phyloP scores from a whole-genome alignment of 2,113 vertebrate species.

The Dasyprocta punctata region DNA sequence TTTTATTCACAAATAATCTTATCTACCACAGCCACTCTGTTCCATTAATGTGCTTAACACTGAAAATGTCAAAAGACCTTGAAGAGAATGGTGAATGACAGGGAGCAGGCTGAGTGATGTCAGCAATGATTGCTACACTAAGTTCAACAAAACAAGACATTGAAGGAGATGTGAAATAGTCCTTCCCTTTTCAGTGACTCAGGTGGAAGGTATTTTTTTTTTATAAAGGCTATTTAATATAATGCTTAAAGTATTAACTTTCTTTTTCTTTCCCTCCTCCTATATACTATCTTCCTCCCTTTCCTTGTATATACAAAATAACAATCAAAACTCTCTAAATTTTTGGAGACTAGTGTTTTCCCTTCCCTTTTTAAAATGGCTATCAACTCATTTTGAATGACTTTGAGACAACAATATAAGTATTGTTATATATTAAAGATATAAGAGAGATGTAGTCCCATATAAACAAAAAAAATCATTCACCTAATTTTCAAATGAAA shows the following conservation, averaged over 20 bases:
- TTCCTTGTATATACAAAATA: neutral
- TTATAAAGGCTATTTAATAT: neutral
- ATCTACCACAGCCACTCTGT: neutral
- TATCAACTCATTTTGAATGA: neutral
- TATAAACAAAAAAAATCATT: neutral
- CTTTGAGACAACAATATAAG: neutral
- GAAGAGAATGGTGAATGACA: neutral
- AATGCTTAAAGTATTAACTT: neutral
- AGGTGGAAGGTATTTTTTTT: neutral
- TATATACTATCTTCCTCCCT: neutral
- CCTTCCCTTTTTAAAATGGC: neutral
- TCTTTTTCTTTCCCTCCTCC: neutral
- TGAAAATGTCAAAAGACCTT: neutral
- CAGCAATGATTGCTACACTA: neutral
- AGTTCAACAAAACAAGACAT: neutral
- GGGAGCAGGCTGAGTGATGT: neutral
- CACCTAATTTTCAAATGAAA: neutral
- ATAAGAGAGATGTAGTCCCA: neutral
- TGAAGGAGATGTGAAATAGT: neutral
- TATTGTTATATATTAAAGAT: neutral
- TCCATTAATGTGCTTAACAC: constrained; percentile 44
- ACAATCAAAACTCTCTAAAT: neutral
- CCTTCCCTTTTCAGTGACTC: neutral
- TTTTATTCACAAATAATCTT: constrained; percentile 50
- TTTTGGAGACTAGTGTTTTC: neutral